Evolutionary conservation across 2,888 invertebrate species (phyloP), one percentile per base, ranked within the genome.

Genomic region (Acrobasis suavella): DNA sequence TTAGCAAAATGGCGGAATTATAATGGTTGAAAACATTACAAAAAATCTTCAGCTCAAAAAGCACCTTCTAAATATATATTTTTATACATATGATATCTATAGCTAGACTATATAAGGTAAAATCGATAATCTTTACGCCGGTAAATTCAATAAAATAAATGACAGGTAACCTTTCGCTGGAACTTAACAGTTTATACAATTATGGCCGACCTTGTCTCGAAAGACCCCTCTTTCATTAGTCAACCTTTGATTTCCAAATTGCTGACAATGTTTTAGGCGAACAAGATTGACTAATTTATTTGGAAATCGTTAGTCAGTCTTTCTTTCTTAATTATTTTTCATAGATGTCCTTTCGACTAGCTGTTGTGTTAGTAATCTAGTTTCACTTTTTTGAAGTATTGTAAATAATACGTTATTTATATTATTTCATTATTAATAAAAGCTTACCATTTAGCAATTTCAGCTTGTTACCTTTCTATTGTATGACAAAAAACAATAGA

Each of bases 171-270:
- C 38, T 38, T 50, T 59, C 32, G 5, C 37, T 59, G 17, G 22
- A 42, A 51, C 51, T 60, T 42, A 22, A 60, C 38, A 39, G 37
- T 60, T 60, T 51, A 17, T 60, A 42, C 51, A 60, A 60, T 60
- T 60, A 51, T 39, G 39, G n/a, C 38, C 14, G 51, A n/a, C 42
- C 51, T 60, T 42, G 51, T 38, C 60, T 51, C 22, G n/a, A 38
- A 50, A 51, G 17, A 50, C 39, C 51, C 37, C 39, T 60, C 16
- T 39, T 42, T 51, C 51, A 32, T 49, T 32, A 32, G n/a, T n/a
- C 32, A 37, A 54, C 54, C 54, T 54, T 54, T 54, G 54, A 54
- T 54, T 54, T 54, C 8, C 32, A 54, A 54, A 38, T 54, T 37
- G 54, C 54, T 54, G 37, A 54, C 54, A 54, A n/a, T n/a, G 14